A percentile compares a stretch with the other conserved stretches of the same genome.
phyloP scores from a whole-genome alignment of 2,888 invertebrate species.

The Rhagophthalmus giganteus region DNA sequence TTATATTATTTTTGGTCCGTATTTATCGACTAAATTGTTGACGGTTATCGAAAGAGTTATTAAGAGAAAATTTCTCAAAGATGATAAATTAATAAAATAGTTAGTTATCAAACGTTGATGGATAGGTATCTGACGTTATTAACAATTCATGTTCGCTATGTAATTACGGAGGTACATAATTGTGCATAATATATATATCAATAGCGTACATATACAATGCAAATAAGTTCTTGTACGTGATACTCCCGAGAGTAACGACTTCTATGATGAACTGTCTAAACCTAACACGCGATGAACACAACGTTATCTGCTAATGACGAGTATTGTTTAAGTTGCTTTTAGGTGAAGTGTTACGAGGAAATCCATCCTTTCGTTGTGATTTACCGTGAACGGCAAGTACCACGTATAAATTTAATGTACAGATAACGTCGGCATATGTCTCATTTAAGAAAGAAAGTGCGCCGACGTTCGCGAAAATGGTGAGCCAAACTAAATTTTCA shows the following conservation, averaged over 20 bases:
- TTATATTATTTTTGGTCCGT: too few relatives aligned
- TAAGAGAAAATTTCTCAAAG: too few relatives aligned
- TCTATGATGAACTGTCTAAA: slow-evolving; percentile 19
- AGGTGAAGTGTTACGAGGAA: slow-evolving; percentile 13
- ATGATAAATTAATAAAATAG: too few relatives aligned
- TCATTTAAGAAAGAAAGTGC: too few relatives aligned
- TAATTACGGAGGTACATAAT: too few relatives aligned
- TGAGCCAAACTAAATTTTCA: neutral
- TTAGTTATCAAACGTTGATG: too few relatives aligned
- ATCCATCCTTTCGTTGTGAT: slow-evolving; percentile 12
- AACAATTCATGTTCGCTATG: too few relatives aligned
- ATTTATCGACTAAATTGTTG: too few relatives aligned
- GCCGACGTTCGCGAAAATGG: too few relatives aligned
- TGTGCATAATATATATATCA: too few relatives aligned
- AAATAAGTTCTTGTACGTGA: slow-evolving; percentile 12
- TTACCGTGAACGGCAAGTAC: neutral
- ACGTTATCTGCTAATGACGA: slow-evolving; percentile 19
- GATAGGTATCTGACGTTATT: too few relatives aligned
- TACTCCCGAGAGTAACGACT: slow-evolving; percentile 13
- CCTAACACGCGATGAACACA: slow-evolving; percentile 19
- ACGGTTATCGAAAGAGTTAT: too few relatives aligned
- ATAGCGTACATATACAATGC: slow-evolving; percentile 13
- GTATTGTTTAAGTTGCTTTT: slow-evolving; percentile 15
- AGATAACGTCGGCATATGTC: neutral
- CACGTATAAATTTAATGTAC: neutral